Conservation (phyloP, 2,797 vertebrate species). For the Cygnus olor region DNA sequence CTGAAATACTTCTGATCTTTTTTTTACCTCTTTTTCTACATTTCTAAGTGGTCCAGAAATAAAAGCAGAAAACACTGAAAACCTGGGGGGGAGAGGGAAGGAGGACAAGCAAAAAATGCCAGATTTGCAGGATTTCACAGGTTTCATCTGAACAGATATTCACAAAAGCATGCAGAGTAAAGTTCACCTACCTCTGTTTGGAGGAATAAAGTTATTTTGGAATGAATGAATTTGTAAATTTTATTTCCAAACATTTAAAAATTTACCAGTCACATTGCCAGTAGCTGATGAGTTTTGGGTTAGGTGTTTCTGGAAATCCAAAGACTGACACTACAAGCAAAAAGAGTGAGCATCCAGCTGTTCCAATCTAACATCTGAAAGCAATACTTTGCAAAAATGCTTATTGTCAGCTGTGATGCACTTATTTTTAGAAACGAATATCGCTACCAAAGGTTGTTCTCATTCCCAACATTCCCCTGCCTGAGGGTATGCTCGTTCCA, state of each 20-base stretch:
- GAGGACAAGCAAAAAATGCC: not conserved
- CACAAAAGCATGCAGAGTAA: not conserved
- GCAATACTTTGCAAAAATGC: conserved; percentile 21
- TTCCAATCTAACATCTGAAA: conserved; percentile 10
- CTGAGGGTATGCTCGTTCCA: conserved; percentile 35
- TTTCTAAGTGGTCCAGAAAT: not conserved
- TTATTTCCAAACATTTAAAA: not conserved
- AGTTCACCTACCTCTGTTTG: not conserved
- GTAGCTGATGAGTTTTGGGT: not conserved
- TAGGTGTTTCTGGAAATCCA: not conserved
- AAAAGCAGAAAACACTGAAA: not conserved
- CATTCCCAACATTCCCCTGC: conserved; percentile 15
- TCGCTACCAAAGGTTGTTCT: conserved; percentile 43
- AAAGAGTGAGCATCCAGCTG: conserved; percentile 39
- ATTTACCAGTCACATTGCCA: not conserved
- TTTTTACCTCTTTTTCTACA: not conserved
- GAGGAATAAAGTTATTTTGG: not conserved
- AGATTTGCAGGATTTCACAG: not conserved
- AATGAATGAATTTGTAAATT: not conserved
- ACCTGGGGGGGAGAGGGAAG: not conserved
- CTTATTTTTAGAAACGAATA: conserved; percentile 49
- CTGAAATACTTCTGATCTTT: not conserved
- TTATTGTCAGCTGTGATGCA: conserved; percentile 34
- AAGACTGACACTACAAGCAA: not conserved
- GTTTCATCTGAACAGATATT: not conserved